Evolutionary conservation across 2,797 vertebrate genomes (phyloP).

Genomic region (Chaetodon trifasciatus): DNA sequence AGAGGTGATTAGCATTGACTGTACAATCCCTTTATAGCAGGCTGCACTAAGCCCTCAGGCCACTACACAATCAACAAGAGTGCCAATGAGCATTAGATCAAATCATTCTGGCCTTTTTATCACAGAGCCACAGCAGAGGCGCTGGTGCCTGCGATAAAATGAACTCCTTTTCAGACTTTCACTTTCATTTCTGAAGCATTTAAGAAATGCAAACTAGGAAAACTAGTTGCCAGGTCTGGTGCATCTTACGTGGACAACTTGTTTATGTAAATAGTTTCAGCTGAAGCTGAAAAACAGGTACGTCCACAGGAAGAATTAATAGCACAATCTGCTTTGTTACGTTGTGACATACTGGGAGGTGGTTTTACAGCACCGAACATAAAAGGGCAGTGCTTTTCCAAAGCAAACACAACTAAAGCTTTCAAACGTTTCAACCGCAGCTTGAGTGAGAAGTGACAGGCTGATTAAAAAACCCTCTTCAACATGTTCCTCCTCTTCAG

Average conservation of each 20-base stretch:
- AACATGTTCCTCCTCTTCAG: not conserved
- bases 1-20: conserved; percentile 49
- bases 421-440: conserved; percentile 13
- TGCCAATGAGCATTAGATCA: conserved; percentile 56
- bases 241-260: not conserved
- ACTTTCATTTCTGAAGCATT: conserved; percentile 54
- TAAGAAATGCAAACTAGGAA: conserved; percentile 32
- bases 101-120: conserved; percentile 34
- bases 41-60: conserved; percentile 41
- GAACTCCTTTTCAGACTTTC: conserved; percentile 13
- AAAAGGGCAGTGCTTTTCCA: conserved; percentile 14
- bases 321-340: not conserved
- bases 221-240: conserved; percentile 37
- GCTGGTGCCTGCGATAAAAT: conserved; percentile 5
- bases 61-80: conserved; percentile 50
- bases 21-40: conserved; percentile 47
- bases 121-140: conserved; percentile 17
- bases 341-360: not conserved
- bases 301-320: not conserved
- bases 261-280: conserved; percentile 15
- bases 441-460: not conserved
- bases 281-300: conserved; percentile 16
- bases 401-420: conserved; percentile 27
- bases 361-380: conserved; percentile 1
- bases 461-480: conserved; percentile 1